Evolutionary conservation across 1,140 invertebrate genomes (phyloP).

Genomic region (Helicorthomorpha holstii): DNA sequence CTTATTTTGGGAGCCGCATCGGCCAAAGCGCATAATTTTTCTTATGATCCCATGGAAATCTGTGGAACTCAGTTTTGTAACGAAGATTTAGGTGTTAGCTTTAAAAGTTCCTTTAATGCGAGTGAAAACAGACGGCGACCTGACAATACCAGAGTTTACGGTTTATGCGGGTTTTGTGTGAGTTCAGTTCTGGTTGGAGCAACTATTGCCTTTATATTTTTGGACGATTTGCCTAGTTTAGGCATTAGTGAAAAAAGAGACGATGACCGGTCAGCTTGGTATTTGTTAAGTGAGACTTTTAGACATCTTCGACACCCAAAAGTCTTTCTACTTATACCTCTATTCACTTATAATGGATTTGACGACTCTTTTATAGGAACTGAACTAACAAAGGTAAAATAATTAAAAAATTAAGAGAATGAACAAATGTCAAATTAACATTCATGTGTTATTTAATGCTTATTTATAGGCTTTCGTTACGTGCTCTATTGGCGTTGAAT

Average conservation of each 20-base stretch:
- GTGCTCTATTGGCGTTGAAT: slow-evolving; percentile 72
- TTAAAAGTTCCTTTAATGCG: neutral
- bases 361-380: slow-evolving; percentile 91
- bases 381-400: slow-evolving; percentile 72
- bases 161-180: slow-evolving; percentile 74
- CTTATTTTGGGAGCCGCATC: slow-evolving; percentile 28
- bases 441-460: too few species aligned
- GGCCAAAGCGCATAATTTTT: slow-evolving; percentile 5
- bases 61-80: slow-evolving; percentile 70
- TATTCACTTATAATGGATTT: slow-evolving; percentile 91
- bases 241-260: slow-evolving; percentile 28
- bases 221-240: slow-evolving; percentile 54
- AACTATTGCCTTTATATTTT: slow-evolving; percentile 62
- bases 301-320: slow-evolving; percentile 60
- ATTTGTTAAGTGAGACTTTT: slow-evolving; percentile 71
- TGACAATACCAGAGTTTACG: slow-evolving; percentile 46
- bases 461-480: slow-evolving; percentile 65
- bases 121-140: slow-evolving; percentile 15
- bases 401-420: neutral
- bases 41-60: slow-evolving; percentile 7
- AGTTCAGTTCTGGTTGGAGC: slow-evolving; percentile 67
- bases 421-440: too few species aligned
- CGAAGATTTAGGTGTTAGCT: slow-evolving; percentile 7
- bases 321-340: slow-evolving; percentile 79
- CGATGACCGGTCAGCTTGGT: slow-evolving; percentile 43